Conservation (phyloP, 2,113 vertebrate genomes). For the Macquaria ambigua region DNA sequence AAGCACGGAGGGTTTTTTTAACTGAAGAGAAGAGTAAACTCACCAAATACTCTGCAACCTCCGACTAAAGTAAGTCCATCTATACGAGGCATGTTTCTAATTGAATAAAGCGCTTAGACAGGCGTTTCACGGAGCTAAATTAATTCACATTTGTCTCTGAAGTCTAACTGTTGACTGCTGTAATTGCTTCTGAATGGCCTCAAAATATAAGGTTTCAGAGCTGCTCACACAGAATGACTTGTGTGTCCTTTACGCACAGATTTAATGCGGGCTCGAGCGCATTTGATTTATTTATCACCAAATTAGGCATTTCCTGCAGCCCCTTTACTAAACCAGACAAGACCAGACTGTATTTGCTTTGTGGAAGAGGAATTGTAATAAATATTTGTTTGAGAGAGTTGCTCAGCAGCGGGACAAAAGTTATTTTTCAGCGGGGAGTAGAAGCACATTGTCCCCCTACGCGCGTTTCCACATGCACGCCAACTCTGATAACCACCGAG, state of each 20-base stretch:
- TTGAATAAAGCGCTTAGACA: neutral
- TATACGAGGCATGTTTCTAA: conserved; percentile 5
- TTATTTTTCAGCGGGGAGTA: conserved; percentile 27
- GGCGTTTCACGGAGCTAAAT: neutral
- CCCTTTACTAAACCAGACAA: neutral
- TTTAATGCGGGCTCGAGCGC: conserved; percentile 21
- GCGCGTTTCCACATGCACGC: conserved; percentile 65
- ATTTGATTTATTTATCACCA: conserved; percentile 25
- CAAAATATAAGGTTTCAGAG: conserved; percentile 27
- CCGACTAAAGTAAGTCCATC: conserved; percentile 72
- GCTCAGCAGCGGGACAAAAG: conserved; percentile 22
- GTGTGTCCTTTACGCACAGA: conserved; percentile 55
- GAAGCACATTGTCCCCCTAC: conserved; percentile 37
- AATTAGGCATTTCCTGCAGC: conserved; percentile 20
- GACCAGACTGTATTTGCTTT: neutral
- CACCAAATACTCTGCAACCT: conserved; percentile 53
- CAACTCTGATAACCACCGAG: conserved; percentile 30
- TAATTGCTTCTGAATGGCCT: conserved; percentile 43
- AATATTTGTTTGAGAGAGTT: conserved; percentile 18
- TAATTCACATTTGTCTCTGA: neutral
- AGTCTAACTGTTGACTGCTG: neutral
- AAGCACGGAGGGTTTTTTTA: conserved; percentile 46
- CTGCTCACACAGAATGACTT: conserved; percentile 11
- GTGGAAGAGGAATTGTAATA: neutral
- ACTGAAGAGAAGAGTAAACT: conserved; percentile 48